phyloP scores from a whole-genome alignment of 92 coral and sea anemone genomes.

The Epizoanthus scotinus region DNA sequence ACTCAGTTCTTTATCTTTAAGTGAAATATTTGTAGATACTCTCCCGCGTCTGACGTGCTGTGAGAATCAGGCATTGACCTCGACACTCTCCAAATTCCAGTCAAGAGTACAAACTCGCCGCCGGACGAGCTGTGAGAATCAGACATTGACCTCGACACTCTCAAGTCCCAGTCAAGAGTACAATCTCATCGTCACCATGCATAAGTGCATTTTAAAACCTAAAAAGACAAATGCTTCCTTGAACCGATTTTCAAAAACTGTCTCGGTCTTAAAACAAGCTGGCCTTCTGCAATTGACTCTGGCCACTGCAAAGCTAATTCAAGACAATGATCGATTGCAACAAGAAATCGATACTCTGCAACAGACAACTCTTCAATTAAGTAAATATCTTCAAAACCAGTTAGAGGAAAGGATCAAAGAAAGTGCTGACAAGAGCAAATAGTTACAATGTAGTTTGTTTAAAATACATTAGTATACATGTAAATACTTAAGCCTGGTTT shows the following conservation, averaged over 20 bases:
- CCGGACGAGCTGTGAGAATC: background rate
- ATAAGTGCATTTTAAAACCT: background rate
- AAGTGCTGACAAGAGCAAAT: background rate
- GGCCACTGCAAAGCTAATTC: constrained; percentile 78
- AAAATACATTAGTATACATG: too few relatives aligned
- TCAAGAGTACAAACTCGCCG: background rate
- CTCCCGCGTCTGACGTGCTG: background rate
- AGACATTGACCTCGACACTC: background rate
- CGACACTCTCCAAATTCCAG: background rate
- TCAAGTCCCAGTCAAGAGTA: background rate
- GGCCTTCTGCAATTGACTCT: constrained; percentile 83
- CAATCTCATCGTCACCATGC: background rate
- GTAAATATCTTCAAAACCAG: constrained; percentile 62
- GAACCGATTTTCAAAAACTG: constrained; percentile 75
- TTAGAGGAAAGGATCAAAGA: constrained; percentile 67
- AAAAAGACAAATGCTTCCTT: background rate
- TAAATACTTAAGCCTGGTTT: too few relatives aligned
- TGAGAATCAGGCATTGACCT: background rate
- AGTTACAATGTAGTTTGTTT: too few relatives aligned
- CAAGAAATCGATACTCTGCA: constrained; percentile 78
- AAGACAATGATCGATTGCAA: constrained; percentile 84
- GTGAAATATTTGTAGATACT: too few relatives aligned
- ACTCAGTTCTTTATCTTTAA: too few relatives aligned
- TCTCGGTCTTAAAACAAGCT: constrained; percentile 76
- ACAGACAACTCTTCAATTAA: constrained; percentile 64